Evolutionary conservation across 2,888 invertebrate species (phyloP), one percentile per base, ranked within the genome.

Genomic region (Byasa hedistus): DNA sequence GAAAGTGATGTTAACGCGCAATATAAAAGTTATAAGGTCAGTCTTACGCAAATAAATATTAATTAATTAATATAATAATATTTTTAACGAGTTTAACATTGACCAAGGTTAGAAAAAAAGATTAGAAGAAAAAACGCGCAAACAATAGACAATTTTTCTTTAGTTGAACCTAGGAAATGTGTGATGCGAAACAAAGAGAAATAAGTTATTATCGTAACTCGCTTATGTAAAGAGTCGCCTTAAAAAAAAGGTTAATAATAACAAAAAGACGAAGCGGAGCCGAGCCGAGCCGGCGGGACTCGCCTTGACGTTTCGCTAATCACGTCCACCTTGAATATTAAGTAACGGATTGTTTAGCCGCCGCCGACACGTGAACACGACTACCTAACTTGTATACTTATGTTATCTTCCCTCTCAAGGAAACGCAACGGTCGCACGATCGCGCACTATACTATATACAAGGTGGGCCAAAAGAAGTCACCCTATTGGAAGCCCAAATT

Each of bases 271-370:
- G 65, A 65, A 63, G 32, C 63, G 60, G 66, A 63, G 66, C 66
- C 32, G 66, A 59, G 59, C 60, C 75, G 76, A 79, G 80, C 77
- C 79, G 82, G 79, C 79, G 68, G 79, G 78, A 12, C 70, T 87
- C 80, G 84, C 89, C 91, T 91, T 89, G 89, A 79, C 82, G 86
- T 82, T 87, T 85, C 78, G 87, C 89, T 90, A 89, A 90, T 86
- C 89, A 87, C 70, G 85, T 80, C 83, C 80, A 84, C 91, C 91
- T 91, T 91, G 91, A 91, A 89, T 90, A 86, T 81, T 86, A 86
- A 89, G 85, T 86, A 87, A 84, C 86, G 73, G 81, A 86, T 83
- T 85, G 87, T 85, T 86, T 83, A 82, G 83, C 77, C 68, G 68
- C 61, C 48, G 32, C 36, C 69, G 32, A 61, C 70, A 74, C 74